Percentiles rank a stretch among this genome's conserved stretches.
These are phyloP conservation scores for Manis crassicaudata DNA, from an alignment of 2,797 vertebrate species.

Conservation along the genomic window DNA sequence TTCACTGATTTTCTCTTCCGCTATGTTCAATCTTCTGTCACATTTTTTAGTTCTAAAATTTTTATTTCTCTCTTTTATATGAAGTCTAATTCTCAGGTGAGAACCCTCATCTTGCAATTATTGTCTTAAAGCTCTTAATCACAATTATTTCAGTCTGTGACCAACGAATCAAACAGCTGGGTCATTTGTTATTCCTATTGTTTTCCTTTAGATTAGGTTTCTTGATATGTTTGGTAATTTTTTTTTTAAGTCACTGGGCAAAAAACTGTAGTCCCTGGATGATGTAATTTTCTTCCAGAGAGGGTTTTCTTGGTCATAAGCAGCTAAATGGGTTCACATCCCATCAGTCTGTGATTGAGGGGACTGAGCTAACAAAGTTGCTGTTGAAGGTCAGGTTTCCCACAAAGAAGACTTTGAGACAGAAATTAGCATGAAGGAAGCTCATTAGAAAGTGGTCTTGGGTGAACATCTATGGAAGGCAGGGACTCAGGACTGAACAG, in stretches of 20 bases:
- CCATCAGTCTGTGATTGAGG: background rate
- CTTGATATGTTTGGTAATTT: background rate
- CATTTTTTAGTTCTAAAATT: background rate
- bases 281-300: background rate
- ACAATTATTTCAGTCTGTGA: background rate
- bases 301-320: background rate
- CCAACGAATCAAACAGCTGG: background rate
- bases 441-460: background rate
- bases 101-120: background rate
- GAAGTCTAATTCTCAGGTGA: background rate
- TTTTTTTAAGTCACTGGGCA: background rate
- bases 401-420: background rate
- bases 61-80: background rate
- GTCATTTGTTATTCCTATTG: background rate
- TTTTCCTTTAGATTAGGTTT: background rate
- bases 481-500: background rate
- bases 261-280: background rate
- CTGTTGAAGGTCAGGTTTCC: background rate
- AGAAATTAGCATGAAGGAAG: background rate
- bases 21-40: background rate
- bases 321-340: background rate
- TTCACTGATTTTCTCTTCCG: background rate
- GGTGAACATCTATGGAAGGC: background rate
- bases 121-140: background rate
- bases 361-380: background rate